Evolutionary conservation across 2,888 invertebrate genomes (phyloP), one percentile per base, ranked within the genome.

Genomic region (Amphiduros pacificus): DNA sequence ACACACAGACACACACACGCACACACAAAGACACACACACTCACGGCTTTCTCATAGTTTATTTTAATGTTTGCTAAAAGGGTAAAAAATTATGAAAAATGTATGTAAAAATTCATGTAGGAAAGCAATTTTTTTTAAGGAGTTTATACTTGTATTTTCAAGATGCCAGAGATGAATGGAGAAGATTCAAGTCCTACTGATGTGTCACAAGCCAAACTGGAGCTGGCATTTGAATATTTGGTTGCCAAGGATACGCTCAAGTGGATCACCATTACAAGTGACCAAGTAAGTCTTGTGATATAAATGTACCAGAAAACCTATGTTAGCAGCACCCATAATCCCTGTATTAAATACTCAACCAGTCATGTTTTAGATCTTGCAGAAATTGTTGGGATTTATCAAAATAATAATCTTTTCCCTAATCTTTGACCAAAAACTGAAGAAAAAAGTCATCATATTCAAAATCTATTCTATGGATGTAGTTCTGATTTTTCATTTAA

Each of bases 141-240:
- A n/a, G n/a, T n/a, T n/a, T n/a, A n/a, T n/a, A n/a, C n/a, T 29
- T 27, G 50, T 17, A 51, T 31, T 49, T 54, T 52, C 3, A 14
- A 64, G 65, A 56, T 62, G 28, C 29, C 55, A 28, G 65, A 69
- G 5, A 53, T 31, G 6, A 62, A 66, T 55, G 52, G 41, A 14
- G 64, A 61, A 27, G 17, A 31, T n/a, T n/a, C 26, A 11, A 27
- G 32, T 5, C 28, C 41, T n/a, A n/a, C n/a, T n/a, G 72, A 24
- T 31, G 27, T 20, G 36, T 20, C n/a, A n/a, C n/a, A n/a, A n/a
- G n/a, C n/a, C n/a, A n/a, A n/a, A n/a, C 56, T 71, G 32, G 95
- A 96, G 83, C 84, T 97, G 59, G 93, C 95, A 0, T 96, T 97
- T 82, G 96, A 97, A 83, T 97, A 97, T 86, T 87, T 97, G 62